Percentiles rank a stretch among this genome's conserved stretches.
These are phyloP conservation scores for Lutraria lutraria DNA, from an alignment of 2,888 invertebrate genomes.

Conservation along the genomic window DNA sequence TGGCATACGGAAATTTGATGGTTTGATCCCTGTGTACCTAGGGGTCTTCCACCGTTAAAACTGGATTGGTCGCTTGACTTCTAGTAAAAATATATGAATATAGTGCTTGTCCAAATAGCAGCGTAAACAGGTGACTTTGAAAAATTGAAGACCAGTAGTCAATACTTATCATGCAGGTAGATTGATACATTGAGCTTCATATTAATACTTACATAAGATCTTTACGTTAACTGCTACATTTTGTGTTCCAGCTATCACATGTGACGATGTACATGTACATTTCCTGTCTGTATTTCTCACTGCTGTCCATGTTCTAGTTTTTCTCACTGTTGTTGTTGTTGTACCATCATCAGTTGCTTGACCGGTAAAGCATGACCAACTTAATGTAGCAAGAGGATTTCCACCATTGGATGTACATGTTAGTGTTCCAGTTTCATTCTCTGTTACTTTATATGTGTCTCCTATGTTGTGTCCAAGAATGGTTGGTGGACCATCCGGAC, in stretches of 20 bases:
- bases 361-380: slow-evolving; percentile 24
- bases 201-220: slow-evolving; percentile 41
- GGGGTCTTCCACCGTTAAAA: too few species aligned
- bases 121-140: too few species aligned
- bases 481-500: slow-evolving; percentile 14
- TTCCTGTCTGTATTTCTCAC: slow-evolving; percentile 2
- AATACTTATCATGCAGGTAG: too few species aligned
- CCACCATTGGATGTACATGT: slow-evolving; percentile 21
- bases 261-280: slow-evolving; percentile 28
- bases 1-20: too few species aligned
- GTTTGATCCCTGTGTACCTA: too few species aligned
- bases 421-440: slow-evolving; percentile 18
- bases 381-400: slow-evolving; percentile 31
- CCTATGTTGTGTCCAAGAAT: slow-evolving; percentile 14
- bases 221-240: slow-evolving; percentile 3
- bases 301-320: slow-evolving; percentile 22
- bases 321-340: not conserved
- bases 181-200: too few species aligned
- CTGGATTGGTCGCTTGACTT: too few species aligned
- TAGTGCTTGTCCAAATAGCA: too few species aligned
- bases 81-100: too few species aligned
- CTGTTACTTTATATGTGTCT: slow-evolving; percentile 23
- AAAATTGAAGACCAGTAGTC: too few species aligned
- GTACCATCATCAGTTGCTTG: not conserved
- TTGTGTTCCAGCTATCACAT: not conserved